Percentiles rank a stretch among this genome's conserved stretches.
These are phyloP conservation scores for Lamellibrachia columna DNA, from an alignment of 2,888 invertebrate genomes.

Conservation along the genomic window DNA sequence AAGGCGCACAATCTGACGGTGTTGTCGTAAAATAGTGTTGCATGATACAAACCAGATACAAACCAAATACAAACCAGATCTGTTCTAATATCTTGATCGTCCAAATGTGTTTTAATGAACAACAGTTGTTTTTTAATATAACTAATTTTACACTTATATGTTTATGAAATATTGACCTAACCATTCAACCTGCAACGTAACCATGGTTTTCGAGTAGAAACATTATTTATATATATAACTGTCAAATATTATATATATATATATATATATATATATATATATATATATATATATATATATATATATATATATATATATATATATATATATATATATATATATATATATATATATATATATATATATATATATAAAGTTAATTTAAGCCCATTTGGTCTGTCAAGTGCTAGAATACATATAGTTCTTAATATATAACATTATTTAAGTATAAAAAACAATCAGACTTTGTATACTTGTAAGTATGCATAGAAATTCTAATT, in stretches of 20 bases:
- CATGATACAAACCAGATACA: background rate
- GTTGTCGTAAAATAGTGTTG: background rate
- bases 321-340: background rate
- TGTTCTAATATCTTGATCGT: background rate
- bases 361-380: background rate
- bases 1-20: background rate
- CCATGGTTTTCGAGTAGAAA: background rate
- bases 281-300: background rate
- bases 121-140: background rate
- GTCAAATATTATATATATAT: background rate
- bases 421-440: no score
- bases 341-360: background rate
- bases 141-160: background rate
- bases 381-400: no score
- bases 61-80: background rate
- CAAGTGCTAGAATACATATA: no score
- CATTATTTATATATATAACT: background rate
- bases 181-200: background rate
- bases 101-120: background rate
- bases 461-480: no score
- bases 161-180: background rate
- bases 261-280: background rate
- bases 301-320: background rate
- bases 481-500: no score
- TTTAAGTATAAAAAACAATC: no score